A percentile compares a stretch with the other conserved stretches of the same genome.
phyloP scores from a whole-genome alignment of 2,888 invertebrate species.

The Nemoura dubitans region DNA sequence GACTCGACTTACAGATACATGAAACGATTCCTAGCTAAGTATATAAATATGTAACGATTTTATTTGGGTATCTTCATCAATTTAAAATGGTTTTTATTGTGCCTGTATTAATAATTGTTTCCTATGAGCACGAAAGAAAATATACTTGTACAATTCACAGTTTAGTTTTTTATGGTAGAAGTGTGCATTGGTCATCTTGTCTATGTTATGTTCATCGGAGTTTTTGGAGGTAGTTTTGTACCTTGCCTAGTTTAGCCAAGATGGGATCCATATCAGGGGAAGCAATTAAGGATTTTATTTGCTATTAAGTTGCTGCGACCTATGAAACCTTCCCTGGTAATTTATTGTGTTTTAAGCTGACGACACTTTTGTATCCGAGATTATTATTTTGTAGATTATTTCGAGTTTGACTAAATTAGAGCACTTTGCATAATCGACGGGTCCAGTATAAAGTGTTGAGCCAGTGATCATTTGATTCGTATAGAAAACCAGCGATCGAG shows the following conservation, averaged over 20 bases:
- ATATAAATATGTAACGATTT: not conserved
- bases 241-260: conserved; percentile 13
- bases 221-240: conserved; percentile 35
- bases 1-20: no score
- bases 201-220: no score
- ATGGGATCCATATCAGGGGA: conserved; percentile 31
- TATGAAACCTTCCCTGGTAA: conserved; percentile 37
- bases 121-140: no score
- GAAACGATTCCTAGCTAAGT: not conserved
- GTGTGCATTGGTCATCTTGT: no score
- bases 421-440: conserved; percentile 42
- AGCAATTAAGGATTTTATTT: conserved; percentile 43
- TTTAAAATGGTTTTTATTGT: no score
- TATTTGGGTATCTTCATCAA: no score
- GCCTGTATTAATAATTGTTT: no score
- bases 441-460: conserved; percentile 38
- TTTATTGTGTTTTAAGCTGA: conserved; percentile 39
- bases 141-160: no score
- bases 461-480: conserved; percentile 28
- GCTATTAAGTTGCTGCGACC: conserved; percentile 41
- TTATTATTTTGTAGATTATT: conserved; percentile 35
- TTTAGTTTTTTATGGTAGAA: no score
- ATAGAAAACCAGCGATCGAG: not conserved
- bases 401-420: conserved; percentile 37
- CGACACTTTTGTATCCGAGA: conserved; percentile 34